These are phyloP conservation scores for Columba livia DNA, from an alignment of 2,113 vertebrate genomes.

Conservation along the genomic window DNA sequence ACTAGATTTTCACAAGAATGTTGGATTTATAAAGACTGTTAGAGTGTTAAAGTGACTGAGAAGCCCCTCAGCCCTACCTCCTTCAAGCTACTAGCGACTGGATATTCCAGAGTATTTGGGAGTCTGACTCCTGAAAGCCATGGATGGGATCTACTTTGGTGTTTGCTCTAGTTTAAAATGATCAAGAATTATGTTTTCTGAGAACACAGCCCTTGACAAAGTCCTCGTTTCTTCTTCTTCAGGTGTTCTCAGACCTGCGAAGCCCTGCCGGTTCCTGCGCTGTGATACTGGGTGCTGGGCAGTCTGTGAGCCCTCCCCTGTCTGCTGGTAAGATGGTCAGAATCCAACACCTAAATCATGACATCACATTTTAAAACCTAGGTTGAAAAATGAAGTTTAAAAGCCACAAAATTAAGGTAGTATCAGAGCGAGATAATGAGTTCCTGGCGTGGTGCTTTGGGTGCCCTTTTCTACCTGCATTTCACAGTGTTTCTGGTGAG, in stretches of 20 bases:
- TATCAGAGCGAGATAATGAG: neutral
- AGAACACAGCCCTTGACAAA: rapidly evolving
- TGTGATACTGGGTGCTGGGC: too few relatives aligned
- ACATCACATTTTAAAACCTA: neutral
- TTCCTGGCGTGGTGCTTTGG: neutral
- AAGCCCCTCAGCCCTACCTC: neutral
- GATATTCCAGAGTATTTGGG: neutral
- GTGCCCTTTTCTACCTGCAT: neutral
- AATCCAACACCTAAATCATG: neutral
- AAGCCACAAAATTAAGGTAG: neutral
- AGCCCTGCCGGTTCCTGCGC: neutral
- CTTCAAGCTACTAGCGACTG: too few relatives aligned
- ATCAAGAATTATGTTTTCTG: neutral
- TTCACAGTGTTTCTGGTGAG: neutral
- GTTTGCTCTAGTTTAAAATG: neutral
- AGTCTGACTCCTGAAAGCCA: neutral
- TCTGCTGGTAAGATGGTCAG: neutral
- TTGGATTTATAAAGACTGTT: neutral
- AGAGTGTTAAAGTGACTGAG: neutral
- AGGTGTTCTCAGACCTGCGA: neutral
- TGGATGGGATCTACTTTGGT: neutral
- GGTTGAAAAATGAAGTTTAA: neutral
- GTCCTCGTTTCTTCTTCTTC: neutral
- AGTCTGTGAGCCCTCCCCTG: neutral
- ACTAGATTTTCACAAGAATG: neutral